These are phyloP conservation scores for Etheostoma spectabile DNA, from an alignment of 2,113 vertebrate genomes.

Conservation along the genomic window DNA sequence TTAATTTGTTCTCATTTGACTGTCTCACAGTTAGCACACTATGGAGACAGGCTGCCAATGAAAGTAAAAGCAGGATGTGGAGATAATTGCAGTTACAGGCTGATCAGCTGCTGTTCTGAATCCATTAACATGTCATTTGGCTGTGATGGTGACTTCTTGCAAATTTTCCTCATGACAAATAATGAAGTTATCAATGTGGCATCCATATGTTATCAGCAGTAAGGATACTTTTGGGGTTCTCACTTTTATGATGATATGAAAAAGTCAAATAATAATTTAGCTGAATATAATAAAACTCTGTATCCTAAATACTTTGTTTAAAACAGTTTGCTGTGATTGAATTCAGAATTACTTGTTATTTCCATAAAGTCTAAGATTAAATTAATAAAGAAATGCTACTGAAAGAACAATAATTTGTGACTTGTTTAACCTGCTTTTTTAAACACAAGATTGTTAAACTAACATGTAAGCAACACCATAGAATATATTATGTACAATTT, in stretches of 20 bases:
- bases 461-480: too few species aligned
- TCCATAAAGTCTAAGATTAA: neutral
- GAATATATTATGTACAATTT: neutral
- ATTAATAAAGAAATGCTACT: neutral
- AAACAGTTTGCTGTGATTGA: neutral
- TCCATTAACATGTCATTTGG: slow-evolving; percentile 74
- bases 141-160: slow-evolving; percentile 55
- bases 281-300: neutral
- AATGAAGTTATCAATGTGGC: slow-evolving; percentile 57
- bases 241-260: slow-evolving; percentile 5
- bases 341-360: neutral
- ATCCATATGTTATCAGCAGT: slow-evolving; percentile 42
- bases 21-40: slow-evolving; percentile 51
- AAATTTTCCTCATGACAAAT: slow-evolving; percentile 52
- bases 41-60: slow-evolving; percentile 68
- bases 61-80: slow-evolving; percentile 76
- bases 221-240: slow-evolving; percentile 1
- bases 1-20: slow-evolving; percentile 68
- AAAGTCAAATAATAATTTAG: neutral
- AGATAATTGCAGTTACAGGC: slow-evolving; percentile 74
- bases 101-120: slow-evolving; percentile 75
- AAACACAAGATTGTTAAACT: neutral
- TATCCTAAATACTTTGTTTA: neutral
- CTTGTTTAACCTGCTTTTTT: neutral
- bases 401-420: neutral